Conservation (phyloP, 2,113 vertebrate species). For the Labeo catla region DNA sequence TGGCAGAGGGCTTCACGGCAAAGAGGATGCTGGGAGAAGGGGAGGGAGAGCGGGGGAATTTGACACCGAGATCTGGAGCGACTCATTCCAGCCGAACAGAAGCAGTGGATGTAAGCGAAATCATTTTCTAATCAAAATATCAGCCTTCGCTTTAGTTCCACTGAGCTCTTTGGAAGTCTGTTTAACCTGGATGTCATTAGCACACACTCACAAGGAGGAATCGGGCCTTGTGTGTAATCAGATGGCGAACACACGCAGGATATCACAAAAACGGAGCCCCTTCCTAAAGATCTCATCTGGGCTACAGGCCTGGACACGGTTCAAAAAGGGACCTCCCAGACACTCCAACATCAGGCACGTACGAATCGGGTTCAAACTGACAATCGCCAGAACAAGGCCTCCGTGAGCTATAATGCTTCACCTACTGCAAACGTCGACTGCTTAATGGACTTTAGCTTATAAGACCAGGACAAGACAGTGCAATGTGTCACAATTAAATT, state of each 20-base stretch:
- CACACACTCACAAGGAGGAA: slow-evolving; percentile 41
- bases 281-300: slow-evolving; percentile 75
- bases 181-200: slow-evolving; percentile 55
- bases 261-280: slow-evolving; percentile 65
- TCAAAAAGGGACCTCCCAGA: slow-evolving; percentile 69
- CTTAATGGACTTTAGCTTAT: neutral
- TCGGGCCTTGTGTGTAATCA: slow-evolving; percentile 53
- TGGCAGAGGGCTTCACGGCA: slow-evolving; percentile 72
- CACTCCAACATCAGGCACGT: slow-evolving; percentile 62
- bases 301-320: slow-evolving; percentile 63
- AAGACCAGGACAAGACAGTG: neutral
- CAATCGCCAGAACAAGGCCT: slow-evolving; percentile 22
- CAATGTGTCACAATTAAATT: neutral
- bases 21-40: slow-evolving; percentile 51
- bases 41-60: slow-evolving; percentile 23
- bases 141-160: slow-evolving; percentile 54
- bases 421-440: neutral
- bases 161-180: slow-evolving; percentile 33
- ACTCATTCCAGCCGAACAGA: slow-evolving; percentile 61
- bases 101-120: slow-evolving; percentile 58
- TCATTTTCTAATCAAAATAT: slow-evolving; percentile 58
- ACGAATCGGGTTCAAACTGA: slow-evolving; percentile 50
- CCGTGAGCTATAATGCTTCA: neutral
- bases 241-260: slow-evolving; percentile 65
- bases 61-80: slow-evolving; percentile 54